Evolutionary conservation across 2,797 vertebrate species (phyloP).

Genomic region (Leontocebus nigricollis): DNA sequence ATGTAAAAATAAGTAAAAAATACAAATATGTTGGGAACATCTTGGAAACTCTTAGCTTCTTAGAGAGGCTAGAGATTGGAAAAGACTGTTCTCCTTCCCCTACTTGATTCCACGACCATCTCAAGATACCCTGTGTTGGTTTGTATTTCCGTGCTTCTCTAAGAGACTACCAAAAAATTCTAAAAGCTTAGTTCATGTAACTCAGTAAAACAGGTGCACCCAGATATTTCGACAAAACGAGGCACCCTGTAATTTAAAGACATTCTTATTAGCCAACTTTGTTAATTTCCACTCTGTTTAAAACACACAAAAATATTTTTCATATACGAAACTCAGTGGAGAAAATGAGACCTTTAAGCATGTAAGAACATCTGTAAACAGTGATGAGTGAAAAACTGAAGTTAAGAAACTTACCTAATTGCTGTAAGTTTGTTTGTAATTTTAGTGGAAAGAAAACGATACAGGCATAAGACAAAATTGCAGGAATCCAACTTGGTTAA

Average conservation of each 20-base stretch:
- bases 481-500: slow-evolving; percentile 31
- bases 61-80: not conserved
- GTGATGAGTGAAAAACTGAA: not conserved
- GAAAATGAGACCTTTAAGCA: slow-evolving; percentile 62
- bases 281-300: slow-evolving; percentile 48
- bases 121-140: not conserved
- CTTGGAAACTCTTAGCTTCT: not conserved
- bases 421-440: slow-evolving; percentile 68
- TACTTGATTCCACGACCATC: not conserved
- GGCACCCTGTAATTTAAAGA: slow-evolving; percentile 54
- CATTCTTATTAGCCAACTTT: slow-evolving; percentile 50
- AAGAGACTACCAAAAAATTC: not conserved
- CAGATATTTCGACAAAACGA: slow-evolving; percentile 42
- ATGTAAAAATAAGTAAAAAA: not conserved
- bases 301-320: slow-evolving; percentile 58
- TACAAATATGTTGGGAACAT: not conserved
- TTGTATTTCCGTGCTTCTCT: slow-evolving; percentile 40
- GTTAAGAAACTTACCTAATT: slow-evolving; percentile 63
- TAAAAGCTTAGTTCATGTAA: slow-evolving; percentile 13
- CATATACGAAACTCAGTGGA: slow-evolving; percentile 48
- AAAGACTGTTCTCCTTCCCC: not conserved
- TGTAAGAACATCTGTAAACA: slow-evolving; percentile 49
- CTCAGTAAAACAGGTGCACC: slow-evolving; percentile 33
- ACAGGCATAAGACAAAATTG: not conserved
- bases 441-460: slow-evolving; percentile 54